phyloP scores from a whole-genome alignment of 2,888 invertebrate genomes.

The Mallateleia sp. region DNA sequence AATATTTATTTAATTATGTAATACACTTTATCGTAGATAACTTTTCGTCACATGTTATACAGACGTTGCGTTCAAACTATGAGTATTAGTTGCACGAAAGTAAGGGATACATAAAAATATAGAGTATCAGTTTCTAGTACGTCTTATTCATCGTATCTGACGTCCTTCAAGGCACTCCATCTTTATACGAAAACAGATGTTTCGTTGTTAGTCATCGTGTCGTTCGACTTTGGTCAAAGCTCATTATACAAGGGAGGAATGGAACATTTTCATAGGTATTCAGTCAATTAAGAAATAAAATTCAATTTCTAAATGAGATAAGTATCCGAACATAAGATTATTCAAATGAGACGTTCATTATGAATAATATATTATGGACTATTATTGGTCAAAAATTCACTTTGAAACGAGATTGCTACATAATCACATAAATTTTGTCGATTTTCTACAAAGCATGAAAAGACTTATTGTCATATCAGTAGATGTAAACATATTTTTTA shows the following conservation, averaged over 20 bases:
- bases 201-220: slow-evolving; percentile 56
- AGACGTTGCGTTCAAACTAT: background rate
- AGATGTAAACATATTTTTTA: slow-evolving; percentile 62
- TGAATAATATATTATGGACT: slow-evolving; percentile 47
- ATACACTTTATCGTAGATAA: background rate
- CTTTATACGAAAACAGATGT: slow-evolving; percentile 64
- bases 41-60: background rate
- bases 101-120: slow-evolving; percentile 38
- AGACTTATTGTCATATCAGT: slow-evolving; percentile 50
- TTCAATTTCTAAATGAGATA: slow-evolving; percentile 48
- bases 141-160: slow-evolving; percentile 48
- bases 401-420: background rate
- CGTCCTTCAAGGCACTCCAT: slow-evolving; percentile 49
- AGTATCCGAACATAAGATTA: slow-evolving; percentile 41
- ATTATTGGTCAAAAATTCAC: background rate
- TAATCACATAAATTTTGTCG: slow-evolving; percentile 41
- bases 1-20: slow-evolving; percentile 41
- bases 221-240: slow-evolving; percentile 44
- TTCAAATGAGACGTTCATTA: slow-evolving; percentile 46
- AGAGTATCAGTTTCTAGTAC: slow-evolving; percentile 42
- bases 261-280: slow-evolving; percentile 37
- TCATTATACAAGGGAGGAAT: slow-evolving; percentile 33
- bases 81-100: slow-evolving; percentile 38
- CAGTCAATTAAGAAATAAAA: slow-evolving; percentile 67
- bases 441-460: slow-evolving; percentile 33